A percentile compares a stretch with the other conserved stretches of the same genome.
Conservation (phyloP, 2,797 vertebrate species). For the Taeniopygia guttata region DNA sequence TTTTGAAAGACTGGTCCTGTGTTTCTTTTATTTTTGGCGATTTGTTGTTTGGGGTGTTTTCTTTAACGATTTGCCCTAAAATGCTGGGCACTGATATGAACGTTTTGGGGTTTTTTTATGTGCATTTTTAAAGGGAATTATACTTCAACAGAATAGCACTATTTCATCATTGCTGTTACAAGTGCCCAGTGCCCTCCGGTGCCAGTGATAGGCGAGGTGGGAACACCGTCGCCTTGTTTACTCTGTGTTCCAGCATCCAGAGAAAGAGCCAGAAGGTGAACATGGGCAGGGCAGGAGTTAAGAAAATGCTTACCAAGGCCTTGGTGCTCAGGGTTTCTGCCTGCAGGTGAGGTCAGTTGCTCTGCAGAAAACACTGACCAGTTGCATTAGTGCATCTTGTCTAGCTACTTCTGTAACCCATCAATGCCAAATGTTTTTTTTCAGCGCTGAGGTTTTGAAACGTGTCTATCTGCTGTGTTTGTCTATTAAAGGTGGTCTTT, state of each 20-base stretch:
- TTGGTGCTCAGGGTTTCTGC: fast-evolving
- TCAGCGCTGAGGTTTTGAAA: background rate
- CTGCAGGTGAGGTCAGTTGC: background rate
- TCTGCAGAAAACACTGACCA: background rate
- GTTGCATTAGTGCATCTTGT: background rate
- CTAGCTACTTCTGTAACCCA: background rate
- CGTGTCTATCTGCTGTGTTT: background rate
- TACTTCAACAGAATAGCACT: background rate
- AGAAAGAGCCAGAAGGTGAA: background rate
- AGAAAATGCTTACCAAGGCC: background rate
- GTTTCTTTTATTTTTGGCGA: background rate
- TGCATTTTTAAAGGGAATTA: background rate
- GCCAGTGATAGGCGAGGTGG: fast-evolving
- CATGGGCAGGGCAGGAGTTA: fast-evolving
- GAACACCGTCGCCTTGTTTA: no score
- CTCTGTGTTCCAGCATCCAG: background rate
- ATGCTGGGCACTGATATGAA: background rate
- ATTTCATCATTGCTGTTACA: fast-evolving
- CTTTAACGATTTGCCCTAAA: background rate
- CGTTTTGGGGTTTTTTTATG: fast-evolving
- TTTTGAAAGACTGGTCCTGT: fast-evolving
- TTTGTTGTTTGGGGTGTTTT: background rate
- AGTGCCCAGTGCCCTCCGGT: background rate
- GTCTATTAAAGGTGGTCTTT: background rate
- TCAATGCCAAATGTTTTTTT: background rate